Evolutionary conservation across 2,888 invertebrate species (phyloP).

Genomic region (Troides aeacus): DNA sequence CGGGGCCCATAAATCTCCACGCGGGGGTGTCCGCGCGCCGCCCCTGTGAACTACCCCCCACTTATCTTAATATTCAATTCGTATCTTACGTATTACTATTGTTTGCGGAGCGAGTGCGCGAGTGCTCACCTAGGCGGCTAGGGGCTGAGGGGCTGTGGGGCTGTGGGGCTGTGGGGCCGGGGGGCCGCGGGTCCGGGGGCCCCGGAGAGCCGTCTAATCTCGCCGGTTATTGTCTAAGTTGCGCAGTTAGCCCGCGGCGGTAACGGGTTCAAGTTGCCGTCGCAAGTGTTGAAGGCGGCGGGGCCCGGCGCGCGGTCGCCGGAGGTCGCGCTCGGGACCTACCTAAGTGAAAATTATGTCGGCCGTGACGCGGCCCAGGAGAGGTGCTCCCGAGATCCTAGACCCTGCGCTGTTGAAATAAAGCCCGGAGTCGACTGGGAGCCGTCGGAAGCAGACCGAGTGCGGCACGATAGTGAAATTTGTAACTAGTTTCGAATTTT

Average conservation of each 20-base stretch:
- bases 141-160: no score
- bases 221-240: constrained; percentile 62
- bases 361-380: not conserved
- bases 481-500: not conserved
- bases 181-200: not conserved
- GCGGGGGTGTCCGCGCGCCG: constrained; percentile 33
- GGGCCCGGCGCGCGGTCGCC: constrained; percentile 19
- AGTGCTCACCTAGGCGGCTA: constrained; percentile 22
- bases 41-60: constrained; percentile 27
- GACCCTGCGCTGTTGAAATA: not conserved
- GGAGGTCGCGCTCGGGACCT: constrained; percentile 18
- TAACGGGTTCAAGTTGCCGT: constrained; percentile 38
- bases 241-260: constrained; percentile 46
- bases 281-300: constrained; percentile 36
- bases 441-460: not conserved
- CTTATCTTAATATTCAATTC: constrained; percentile 37
- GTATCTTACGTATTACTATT: constrained; percentile 32
- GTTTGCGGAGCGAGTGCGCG: constrained; percentile 30
- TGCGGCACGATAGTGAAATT: not conserved
- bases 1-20: not conserved
- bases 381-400: not conserved
- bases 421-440: not conserved
- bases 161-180: no score
- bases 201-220: constrained; percentile 41
- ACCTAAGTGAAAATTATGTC: constrained; percentile 28